These are phyloP conservation scores for Diabrotica balteata DNA, from an alignment of 2,888 invertebrate species.

Conservation along the genomic window DNA sequence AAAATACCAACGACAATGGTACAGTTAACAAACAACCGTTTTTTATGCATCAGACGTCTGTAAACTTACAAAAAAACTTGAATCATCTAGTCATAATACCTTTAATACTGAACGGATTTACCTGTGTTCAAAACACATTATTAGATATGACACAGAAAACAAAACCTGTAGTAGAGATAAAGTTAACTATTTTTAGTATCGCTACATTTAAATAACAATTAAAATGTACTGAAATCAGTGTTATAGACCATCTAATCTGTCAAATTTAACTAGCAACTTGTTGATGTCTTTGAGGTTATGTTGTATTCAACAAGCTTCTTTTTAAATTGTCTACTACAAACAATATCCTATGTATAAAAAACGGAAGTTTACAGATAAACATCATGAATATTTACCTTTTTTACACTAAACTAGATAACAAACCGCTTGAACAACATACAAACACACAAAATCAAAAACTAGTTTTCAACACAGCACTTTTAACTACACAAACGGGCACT, in stretches of 20 bases:
- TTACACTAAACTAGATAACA: constrained; percentile 10
- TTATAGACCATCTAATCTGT: no score
- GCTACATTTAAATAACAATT: no score
- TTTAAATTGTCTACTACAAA: background rate
- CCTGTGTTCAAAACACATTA: no score
- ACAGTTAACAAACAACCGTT: constrained; percentile 23
- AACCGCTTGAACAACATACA: constrained; percentile 8
- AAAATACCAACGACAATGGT: constrained; percentile 19
- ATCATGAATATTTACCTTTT: constrained; percentile 5
- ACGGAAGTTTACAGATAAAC: no score
- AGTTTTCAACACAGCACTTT: constrained; percentile 11
- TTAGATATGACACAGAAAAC: no score
- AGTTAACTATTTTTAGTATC: no score
- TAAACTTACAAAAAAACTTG: background rate
- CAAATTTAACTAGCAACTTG: no score
- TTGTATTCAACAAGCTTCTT: constrained; percentile 23
- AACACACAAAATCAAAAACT: constrained; percentile 11
- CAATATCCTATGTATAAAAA: no score
- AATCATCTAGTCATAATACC: no score
- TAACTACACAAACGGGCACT: constrained; percentile 10
- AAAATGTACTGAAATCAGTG: no score
- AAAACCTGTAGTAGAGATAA: no score
- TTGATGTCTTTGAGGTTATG: constrained; percentile 38
- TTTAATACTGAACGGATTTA: no score
- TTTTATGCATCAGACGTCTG: constrained; percentile 20